These are phyloP conservation scores for Euplagia quadripunctaria DNA, from an alignment of 2,888 invertebrate genomes.

Conservation along the genomic window DNA sequence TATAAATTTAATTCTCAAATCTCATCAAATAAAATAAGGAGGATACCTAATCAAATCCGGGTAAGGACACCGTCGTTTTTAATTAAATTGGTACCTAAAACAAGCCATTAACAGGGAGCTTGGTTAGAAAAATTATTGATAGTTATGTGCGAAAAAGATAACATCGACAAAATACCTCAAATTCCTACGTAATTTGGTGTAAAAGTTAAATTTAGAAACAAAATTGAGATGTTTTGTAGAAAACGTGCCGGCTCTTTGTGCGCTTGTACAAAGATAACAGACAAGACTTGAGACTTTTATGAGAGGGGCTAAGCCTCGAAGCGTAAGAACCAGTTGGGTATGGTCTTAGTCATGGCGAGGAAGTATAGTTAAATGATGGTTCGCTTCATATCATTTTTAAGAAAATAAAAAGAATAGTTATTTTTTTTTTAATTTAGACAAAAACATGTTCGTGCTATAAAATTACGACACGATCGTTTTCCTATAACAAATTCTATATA, in stretches of 20 bases:
- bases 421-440: too few relatives aligned
- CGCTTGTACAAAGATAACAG: conserved; percentile 38
- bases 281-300: conserved; percentile 42
- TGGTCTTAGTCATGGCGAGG: conserved; percentile 1
- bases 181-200: conserved; percentile 17
- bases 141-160: conserved; percentile 21
- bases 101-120: neutral
- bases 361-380: neutral
- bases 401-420: neutral
- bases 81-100: conserved; percentile 18
- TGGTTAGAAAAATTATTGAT: neutral
- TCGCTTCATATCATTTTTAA: neutral
- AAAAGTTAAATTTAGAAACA: neutral
- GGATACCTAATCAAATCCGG: neutral
- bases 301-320: conserved; percentile 38
- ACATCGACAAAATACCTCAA: conserved; percentile 22
- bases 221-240: conserved; percentile 28
- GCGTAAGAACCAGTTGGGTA: conserved; percentile 16
- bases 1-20: neutral
- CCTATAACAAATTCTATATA: too few relatives aligned
- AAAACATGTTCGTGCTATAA: too few relatives aligned
- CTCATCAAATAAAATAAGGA: neutral
- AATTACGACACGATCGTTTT: too few relatives aligned
- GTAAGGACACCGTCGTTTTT: neutral
- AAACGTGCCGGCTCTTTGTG: conserved; percentile 37